Evolutionary conservation across 2,113 vertebrate species (phyloP).

Genomic region (Pipra filicauda): DNA sequence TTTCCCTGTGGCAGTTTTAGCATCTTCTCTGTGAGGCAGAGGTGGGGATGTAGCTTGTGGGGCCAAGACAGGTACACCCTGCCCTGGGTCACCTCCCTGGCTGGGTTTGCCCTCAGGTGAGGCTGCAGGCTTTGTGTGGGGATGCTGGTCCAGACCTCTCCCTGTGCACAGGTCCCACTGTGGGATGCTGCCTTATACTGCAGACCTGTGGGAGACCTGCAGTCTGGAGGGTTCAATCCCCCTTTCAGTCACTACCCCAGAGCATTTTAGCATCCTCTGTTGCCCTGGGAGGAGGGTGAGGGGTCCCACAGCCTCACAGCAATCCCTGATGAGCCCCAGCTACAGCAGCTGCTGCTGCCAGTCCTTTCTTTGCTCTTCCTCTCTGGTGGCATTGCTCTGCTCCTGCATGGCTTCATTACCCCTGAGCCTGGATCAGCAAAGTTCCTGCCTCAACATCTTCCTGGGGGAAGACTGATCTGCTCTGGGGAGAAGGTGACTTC

Average conservation of each 20-base stretch:
- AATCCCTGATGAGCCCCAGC: background rate
- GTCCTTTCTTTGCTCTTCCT: background rate
- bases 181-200: background rate
- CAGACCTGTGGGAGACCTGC: background rate
- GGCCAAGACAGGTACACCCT: background rate
- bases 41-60: no score
- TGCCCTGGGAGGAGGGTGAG: background rate
- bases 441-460: background rate
- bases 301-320: background rate
- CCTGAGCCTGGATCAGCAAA: background rate
- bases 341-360: background rate
- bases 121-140: fast-evolving
- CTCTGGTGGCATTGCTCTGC: background rate
- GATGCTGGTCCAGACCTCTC: background rate
- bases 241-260: background rate
- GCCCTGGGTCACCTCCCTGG: background rate
- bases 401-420: background rate
- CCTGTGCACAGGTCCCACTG: background rate
- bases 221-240: background rate
- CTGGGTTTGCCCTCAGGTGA: background rate
- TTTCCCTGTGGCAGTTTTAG: background rate
- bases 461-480: background rate
- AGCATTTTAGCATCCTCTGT: background rate
- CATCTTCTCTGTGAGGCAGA: background rate
- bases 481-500: background rate